phyloP scores from a whole-genome alignment of 2,113 vertebrate genomes.

The Toxotes chatareus region DNA sequence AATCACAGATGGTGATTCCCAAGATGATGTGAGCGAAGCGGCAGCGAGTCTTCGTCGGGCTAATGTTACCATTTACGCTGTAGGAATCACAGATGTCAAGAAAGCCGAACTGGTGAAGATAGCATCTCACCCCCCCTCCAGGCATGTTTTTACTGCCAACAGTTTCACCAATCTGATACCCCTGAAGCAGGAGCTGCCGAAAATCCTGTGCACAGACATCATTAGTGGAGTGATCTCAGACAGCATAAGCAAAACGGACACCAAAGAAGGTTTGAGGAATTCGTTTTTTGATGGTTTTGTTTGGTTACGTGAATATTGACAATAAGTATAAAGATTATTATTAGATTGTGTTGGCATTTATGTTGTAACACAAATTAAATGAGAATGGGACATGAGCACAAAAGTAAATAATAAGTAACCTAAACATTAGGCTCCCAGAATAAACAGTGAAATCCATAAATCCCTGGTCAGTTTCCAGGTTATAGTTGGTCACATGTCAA shows the following conservation, averaged over 20 bases:
- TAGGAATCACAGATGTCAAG: slow-evolving; percentile 75
- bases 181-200: slow-evolving; percentile 73
- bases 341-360: neutral
- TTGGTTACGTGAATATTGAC: no score
- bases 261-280: slow-evolving; percentile 80
- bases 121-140: slow-evolving; percentile 76
- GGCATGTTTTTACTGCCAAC: slow-evolving; percentile 72
- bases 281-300: neutral
- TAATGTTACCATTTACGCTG: slow-evolving; percentile 78
- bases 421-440: neutral
- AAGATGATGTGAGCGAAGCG: slow-evolving; percentile 67
- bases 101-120: slow-evolving; percentile 70
- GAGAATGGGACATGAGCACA: neutral
- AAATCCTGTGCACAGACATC: slow-evolving; percentile 78
- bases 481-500: neutral
- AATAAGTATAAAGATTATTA: neutral
- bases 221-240: slow-evolving; percentile 13
- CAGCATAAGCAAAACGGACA: neutral
- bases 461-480: no score
- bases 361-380: neutral
- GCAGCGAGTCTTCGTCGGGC: slow-evolving; percentile 76
- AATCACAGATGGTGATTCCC: slow-evolving; percentile 81
- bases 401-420: neutral
- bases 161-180: slow-evolving; percentile 76
- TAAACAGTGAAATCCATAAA: no score